Conservation (phyloP, 2,797 vertebrate species). For the Mormyrus hasselquistii region DNA sequence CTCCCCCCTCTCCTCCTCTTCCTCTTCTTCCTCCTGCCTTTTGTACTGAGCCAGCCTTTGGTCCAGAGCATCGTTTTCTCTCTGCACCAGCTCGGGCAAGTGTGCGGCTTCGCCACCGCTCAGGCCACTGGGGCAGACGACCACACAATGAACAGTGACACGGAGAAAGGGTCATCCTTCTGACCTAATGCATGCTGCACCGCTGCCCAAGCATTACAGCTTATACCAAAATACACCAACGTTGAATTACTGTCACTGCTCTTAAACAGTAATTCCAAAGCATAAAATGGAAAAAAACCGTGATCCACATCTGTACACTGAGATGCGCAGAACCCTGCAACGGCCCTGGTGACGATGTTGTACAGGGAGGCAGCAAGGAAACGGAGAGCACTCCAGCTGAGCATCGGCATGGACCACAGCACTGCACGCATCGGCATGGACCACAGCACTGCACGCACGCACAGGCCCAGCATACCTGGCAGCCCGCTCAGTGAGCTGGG, state of each 20-base stretch:
- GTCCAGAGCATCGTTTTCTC: conserved; percentile 38
- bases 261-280: background rate
- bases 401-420: conserved; percentile 21
- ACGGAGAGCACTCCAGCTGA: background rate
- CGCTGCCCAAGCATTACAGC: background rate
- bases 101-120: too few species aligned
- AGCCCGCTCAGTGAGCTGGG: conserved; percentile 61
- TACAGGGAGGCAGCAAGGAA: background rate
- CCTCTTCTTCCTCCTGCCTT: conserved; percentile 37
- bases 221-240: background rate
- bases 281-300: background rate
- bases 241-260: background rate
- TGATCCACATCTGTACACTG: background rate
- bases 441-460: background rate
- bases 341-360: background rate
- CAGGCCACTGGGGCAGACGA: background rate
- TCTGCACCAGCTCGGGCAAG: conserved; percentile 34
- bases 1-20: conserved; percentile 41
- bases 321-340: background rate
- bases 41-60: conserved; percentile 52
- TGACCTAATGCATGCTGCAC: background rate
- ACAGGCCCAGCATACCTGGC: conserved; percentile 54
- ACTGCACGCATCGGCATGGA: background rate
- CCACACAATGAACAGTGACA: background rate
- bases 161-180: background rate